These are phyloP conservation scores for Sylvia atricapilla DNA, from an alignment of 2,113 vertebrate species.

Conservation along the genomic window DNA sequence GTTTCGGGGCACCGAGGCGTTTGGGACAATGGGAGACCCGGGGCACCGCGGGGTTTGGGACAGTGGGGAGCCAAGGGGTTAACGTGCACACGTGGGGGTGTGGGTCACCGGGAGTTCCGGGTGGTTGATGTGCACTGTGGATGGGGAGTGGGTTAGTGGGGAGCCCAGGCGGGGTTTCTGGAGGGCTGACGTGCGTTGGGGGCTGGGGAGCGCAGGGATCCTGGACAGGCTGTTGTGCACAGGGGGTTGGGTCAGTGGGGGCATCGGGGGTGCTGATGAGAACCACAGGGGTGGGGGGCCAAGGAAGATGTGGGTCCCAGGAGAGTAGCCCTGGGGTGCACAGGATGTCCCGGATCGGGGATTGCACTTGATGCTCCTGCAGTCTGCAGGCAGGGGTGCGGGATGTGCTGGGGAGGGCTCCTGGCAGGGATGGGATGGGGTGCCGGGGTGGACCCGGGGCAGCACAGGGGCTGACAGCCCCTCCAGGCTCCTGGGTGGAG, in stretches of 20 bases:
- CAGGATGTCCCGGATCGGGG: rapidly evolving
- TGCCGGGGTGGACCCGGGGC: neutral
- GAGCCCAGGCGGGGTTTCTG: neutral
- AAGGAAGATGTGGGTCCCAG: rapidly evolving
- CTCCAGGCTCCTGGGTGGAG: conserved; percentile 54
- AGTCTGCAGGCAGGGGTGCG: rapidly evolving
- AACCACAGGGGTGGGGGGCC: rapidly evolving
- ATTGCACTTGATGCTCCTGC: rapidly evolving
- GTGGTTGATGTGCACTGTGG: neutral
- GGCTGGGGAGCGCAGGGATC: neutral
- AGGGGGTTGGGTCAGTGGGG: neutral
- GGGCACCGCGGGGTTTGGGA: neutral
- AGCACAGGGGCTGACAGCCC: neutral
- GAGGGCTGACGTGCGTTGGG: rapidly evolving
- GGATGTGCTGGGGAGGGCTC: neutral
- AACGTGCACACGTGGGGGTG: neutral
- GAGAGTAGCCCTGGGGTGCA: neutral
- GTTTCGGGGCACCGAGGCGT: neutral
- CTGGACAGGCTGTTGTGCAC: neutral
- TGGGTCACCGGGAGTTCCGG: neutral
- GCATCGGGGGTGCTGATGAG: neutral
- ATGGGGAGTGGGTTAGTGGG: neutral
- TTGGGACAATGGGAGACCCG: neutral
- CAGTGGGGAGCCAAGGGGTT: neutral
- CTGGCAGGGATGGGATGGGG: rapidly evolving